Evolutionary conservation across 2,113 vertebrate species (phyloP), one percentile per base, ranked within the genome.

Genomic region (Pedetes capensis): DNA sequence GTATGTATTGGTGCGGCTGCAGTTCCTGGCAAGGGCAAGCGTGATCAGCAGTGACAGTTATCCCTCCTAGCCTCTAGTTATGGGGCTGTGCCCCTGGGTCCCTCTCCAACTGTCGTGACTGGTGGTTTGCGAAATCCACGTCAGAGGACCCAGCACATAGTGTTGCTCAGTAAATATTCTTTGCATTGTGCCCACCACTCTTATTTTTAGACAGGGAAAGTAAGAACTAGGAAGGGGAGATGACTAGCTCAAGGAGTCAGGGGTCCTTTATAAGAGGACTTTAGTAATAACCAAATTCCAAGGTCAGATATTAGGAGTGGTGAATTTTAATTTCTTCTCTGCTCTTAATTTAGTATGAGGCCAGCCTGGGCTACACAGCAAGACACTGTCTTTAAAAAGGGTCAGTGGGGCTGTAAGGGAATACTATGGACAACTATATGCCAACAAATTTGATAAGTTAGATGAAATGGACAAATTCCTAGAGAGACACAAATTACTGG

Each of bases 261-360:
- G 39, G 27, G 12, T 39, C 42, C 29, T 74, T 79, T 34, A 55
- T 34, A 66, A 32, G 6, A 32, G 37, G 22, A n/a, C 57, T 22
- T 69, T 57, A 75, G 63, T 53, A 64, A 29, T 78, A 66, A 78
- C 53, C 66, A 94, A 44, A 86, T 84, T 34, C 61, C 49, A 85
- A 59, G n/a, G 29, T 42, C 32, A 80, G 25, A 25, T 63, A 12
- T 71, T 85, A 22, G 55, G n/a, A 93, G 37, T 66, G 22, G 68
- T 61, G 63, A 87, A 49, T 85, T 91, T 91, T 84, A 3, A 85
- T 87, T 80, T 87, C 16, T 64, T 94, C 37, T 68, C n/a, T 57
- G 12, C 37, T 53, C 37, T 76, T 81, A 55, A n/a, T 71, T 86
- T 83, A 47, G 66, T 84, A 71, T n/a, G 37, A 71, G 51, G 51